A percentile compares a stretch with the other conserved stretches of the same genome.
phyloP scores from a whole-genome alignment of 2,113 vertebrate species.

The Alaudala cheleensis region DNA sequence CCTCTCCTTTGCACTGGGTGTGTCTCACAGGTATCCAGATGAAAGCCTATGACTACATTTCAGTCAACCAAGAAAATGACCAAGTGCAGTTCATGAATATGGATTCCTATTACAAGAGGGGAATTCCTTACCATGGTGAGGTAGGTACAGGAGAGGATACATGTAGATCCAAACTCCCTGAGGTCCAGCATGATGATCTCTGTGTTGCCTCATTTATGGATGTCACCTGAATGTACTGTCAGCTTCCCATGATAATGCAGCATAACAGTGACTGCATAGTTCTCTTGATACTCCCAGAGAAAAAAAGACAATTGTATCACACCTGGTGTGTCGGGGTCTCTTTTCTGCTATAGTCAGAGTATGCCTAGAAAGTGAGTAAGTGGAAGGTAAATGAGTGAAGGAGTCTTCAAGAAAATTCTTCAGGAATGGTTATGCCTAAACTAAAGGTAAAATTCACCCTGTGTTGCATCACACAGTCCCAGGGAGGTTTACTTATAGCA shows the following conservation, averaged over 20 bases:
- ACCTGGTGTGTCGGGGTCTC: background rate
- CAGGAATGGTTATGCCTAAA: background rate
- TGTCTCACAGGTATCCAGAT: slow-evolving; percentile 68
- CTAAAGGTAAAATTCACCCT: background rate
- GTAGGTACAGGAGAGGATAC: slow-evolving; percentile 13
- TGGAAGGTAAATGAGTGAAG: background rate
- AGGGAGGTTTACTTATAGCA: background rate
- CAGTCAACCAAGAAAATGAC: slow-evolving; percentile 36
- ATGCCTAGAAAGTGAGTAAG: background rate
- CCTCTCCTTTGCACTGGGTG: background rate
- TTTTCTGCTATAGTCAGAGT: background rate
- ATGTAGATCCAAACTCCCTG: background rate
- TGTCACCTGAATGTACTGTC: background rate
- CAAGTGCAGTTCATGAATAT: slow-evolving; percentile 50
- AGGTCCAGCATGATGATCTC: background rate
- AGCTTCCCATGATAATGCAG: background rate
- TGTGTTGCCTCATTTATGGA: background rate
- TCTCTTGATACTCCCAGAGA: background rate
- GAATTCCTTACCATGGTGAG: slow-evolving; percentile 69
- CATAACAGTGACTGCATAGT: background rate
- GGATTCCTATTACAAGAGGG: slow-evolving; percentile 67
- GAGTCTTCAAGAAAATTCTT: background rate
- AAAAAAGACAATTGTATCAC: background rate
- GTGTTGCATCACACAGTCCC: background rate
- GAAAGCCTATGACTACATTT: slow-evolving; percentile 14